Evolutionary conservation across 2,113 vertebrate genomes (phyloP).

Genomic region (Xiphophorus hellerii): DNA sequence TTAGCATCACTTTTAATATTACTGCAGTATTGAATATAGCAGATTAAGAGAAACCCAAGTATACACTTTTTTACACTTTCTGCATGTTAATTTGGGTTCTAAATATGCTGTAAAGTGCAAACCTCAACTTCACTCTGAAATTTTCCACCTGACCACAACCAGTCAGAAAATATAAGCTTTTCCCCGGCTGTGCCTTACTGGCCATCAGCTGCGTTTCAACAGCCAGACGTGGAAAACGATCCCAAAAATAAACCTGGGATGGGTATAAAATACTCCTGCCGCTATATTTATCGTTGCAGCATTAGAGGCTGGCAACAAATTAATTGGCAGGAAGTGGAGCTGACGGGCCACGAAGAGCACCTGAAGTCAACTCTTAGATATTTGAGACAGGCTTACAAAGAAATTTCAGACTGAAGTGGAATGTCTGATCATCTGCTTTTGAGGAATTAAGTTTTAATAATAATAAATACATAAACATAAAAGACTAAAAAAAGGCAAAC

Average conservation of each 20-base stretch:
- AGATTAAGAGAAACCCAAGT: not conserved
- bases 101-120: not conserved
- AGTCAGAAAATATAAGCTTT: slow-evolving; percentile 19
- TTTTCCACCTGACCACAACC: not conserved
- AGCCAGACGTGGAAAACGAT: slow-evolving; percentile 45
- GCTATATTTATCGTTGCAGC: slow-evolving; percentile 46
- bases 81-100: not conserved
- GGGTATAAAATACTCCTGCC: slow-evolving; percentile 8
- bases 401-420: slow-evolving; percentile 33
- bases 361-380: slow-evolving; percentile 7
- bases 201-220: slow-evolving; percentile 13
- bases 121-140: not conserved
- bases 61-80: not conserved
- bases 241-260: slow-evolving; percentile 30
- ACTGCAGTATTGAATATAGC: not conserved
- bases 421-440: not conserved
- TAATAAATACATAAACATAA: not conserved
- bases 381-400: slow-evolving; percentile 25
- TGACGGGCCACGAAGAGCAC: not conserved
- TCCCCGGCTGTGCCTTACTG: not conserved
- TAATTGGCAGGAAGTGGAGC: not conserved
- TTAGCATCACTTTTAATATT: not conserved
- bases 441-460: slow-evolving; percentile 4
- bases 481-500: not conserved
- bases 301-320: slow-evolving; percentile 28